phyloP scores from a whole-genome alignment of 2,113 vertebrate species.

The Tetraodon nigroviridis region DNA sequence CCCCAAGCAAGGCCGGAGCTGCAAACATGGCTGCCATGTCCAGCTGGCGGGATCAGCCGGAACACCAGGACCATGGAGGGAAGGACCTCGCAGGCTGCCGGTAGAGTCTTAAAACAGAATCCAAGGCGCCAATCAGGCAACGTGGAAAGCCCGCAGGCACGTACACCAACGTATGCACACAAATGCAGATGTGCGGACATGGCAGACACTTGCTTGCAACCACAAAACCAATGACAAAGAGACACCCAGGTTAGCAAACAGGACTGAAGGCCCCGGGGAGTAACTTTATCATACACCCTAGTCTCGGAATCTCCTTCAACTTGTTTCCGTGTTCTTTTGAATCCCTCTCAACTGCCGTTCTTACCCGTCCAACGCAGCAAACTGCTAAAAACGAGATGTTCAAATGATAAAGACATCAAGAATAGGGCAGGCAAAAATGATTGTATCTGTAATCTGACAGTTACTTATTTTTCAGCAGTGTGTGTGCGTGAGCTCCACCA shows the following conservation, averaged over 20 bases:
- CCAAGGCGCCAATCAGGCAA: slow-evolving; percentile 1
- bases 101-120: slow-evolving; percentile 72
- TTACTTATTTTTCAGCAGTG: slow-evolving; percentile 28
- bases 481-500: slow-evolving; percentile 20
- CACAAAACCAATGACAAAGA: slow-evolving; percentile 53
- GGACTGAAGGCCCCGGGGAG: slow-evolving; percentile 47
- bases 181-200: slow-evolving; percentile 5
- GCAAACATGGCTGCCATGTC: slow-evolving; percentile 43
- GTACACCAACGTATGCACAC: slow-evolving; percentile 2
- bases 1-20: slow-evolving; percentile 80
- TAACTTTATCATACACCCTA: slow-evolving; percentile 45
- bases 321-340: slow-evolving; percentile 28
- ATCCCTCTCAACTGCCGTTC: slow-evolving; percentile 43
- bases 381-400: slow-evolving; percentile 40
- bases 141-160: slow-evolving; percentile 10
- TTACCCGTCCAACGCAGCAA: slow-evolving; percentile 29
- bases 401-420: slow-evolving; percentile 44
- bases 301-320: slow-evolving; percentile 46
- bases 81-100: slow-evolving; percentile 70
- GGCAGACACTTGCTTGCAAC: slow-evolving; percentile 8
- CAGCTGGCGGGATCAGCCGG: slow-evolving; percentile 76
- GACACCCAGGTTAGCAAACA: slow-evolving; percentile 39
- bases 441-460: slow-evolving; percentile 33
- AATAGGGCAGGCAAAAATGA: slow-evolving; percentile 6
- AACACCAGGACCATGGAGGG: slow-evolving; percentile 82